phyloP scores from a whole-genome alignment of 1,140 invertebrate genomes.

The Hestina assimilis region DNA sequence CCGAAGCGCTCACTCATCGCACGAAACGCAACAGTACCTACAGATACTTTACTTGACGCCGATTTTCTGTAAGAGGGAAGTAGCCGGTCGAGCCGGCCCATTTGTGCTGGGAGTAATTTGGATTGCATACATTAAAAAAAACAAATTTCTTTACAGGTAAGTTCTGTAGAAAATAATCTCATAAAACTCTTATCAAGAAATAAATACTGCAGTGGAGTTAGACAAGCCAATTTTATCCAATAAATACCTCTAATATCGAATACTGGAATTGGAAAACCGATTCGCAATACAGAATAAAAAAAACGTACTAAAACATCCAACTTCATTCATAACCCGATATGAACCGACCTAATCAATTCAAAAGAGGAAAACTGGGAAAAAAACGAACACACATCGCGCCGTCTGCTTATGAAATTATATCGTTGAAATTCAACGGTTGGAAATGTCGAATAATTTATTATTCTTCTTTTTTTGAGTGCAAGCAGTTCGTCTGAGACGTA shows the following conservation, averaged over 20 bases:
- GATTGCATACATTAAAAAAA: no score
- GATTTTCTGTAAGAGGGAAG: no score
- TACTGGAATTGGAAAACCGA: constrained; percentile 38
- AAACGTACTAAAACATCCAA: constrained; percentile 46
- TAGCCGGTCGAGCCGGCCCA: no score
- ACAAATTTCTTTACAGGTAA: no score
- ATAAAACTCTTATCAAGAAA: neutral
- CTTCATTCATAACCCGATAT: constrained; percentile 68
- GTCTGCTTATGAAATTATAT: constrained; percentile 72
- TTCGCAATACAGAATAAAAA: constrained; percentile 28
- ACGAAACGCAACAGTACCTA: no score
- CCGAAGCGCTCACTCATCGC: no score
- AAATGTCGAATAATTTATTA: constrained; percentile 55
- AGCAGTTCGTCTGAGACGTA: constrained; percentile 68
- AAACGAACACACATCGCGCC: constrained; percentile 59
- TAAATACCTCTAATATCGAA: constrained; percentile 39
- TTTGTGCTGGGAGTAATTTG: no score
- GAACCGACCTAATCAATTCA: constrained; percentile 73
- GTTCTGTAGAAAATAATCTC: neutral
- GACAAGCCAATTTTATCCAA: constrained; percentile 1
- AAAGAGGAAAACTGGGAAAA: constrained; percentile 63
- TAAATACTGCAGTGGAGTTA: neutral
- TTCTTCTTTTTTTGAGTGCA: constrained; percentile 46
- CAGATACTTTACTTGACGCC: no score
- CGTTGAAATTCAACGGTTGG: constrained; percentile 64